Base-by-base conservation (phyloP, 1,140 invertebrate genomes). In the Batillaria attramentaria region DNA sequence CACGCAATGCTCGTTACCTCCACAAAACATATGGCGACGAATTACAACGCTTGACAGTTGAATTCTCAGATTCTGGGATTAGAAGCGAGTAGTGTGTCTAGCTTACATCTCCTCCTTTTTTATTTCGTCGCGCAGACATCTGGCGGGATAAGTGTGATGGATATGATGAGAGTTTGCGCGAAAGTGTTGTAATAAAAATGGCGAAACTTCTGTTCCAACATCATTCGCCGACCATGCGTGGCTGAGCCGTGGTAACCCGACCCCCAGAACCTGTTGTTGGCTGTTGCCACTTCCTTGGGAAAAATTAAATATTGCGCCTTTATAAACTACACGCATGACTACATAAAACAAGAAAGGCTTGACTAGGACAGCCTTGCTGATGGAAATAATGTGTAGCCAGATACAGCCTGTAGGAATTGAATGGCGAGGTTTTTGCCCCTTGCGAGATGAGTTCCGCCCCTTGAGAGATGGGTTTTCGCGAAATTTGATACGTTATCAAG, bases 311-410 rank as follows among this genome's bases (percentile, higher is more conserved):
- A 69, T 69, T 69, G 33, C 66, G 5, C 66, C 10, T 69, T 68
- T 41, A 68, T 68, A 41, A 18, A 16, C 66, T 18, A 20, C 35
- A 41, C 35, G 42, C 16, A 13, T 41, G 37, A 39, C 37, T 41
- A 41, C 66, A 69, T 69, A 69, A 69, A 69, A 41, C 39, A 3
- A 37, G 16, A 39, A 18, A 39, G 18, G 37, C 37, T 35, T 41
- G 42, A n/a, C 35, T 35, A n/a, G 24, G 66, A 41, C 66, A 69
- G 18, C 18, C 28, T n/a, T 41, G 66, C 10, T 69, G 66, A 69
- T 69, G 66, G 66, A 69, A 20, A 41, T 69, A 69, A 24, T 69
- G 18, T 24, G 66, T 69, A 41, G 37, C 66, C 66, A 41, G 66
- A 69, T 41, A 37, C 35, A 3, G 37, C 37, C 66, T 35, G 66